phyloP scores from a whole-genome alignment of 2,888 invertebrate genomes.

The Anticlea derivata region DNA sequence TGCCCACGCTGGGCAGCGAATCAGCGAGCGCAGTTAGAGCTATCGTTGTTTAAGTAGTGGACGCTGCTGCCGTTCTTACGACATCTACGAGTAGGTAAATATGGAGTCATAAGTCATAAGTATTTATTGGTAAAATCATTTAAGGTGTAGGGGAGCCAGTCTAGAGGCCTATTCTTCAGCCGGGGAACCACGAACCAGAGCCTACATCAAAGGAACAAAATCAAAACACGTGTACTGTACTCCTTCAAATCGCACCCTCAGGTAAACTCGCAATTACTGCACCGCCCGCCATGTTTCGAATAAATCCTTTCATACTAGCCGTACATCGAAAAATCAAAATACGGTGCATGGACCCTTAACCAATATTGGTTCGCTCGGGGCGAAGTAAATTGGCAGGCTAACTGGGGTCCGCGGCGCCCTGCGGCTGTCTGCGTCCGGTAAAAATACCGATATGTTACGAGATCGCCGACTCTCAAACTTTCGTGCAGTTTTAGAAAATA shows the following conservation, averaged over 20 bases:
- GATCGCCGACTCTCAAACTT: conserved; percentile 12
- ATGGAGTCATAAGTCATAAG: too few species aligned
- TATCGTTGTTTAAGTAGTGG: too few species aligned
- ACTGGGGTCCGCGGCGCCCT: conserved; percentile 32
- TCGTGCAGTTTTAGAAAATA: background rate
- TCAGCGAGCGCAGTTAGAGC: too few species aligned
- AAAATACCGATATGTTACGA: conserved; percentile 26
- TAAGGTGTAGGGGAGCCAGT: too few species aligned
- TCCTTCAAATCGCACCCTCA: background rate
- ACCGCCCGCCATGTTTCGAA: conserved; percentile 11
- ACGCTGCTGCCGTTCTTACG: too few species aligned
- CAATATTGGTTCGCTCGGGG: conserved; percentile 39
- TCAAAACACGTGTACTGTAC: conserved; percentile 2
- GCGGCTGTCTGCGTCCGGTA: conserved; percentile 31
- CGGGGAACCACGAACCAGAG: too few species aligned
- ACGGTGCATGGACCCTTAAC: conserved; percentile 32
- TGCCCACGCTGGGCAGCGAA: too few species aligned
- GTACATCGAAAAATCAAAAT: conserved; percentile 36
- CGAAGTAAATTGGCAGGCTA: conserved; percentile 43
- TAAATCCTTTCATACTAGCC: conserved; percentile 25
- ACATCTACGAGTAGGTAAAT: too few species aligned
- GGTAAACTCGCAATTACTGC: conserved; percentile 13
- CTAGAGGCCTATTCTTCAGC: too few species aligned
- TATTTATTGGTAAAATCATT: too few species aligned
- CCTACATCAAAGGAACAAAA: background rate